phyloP scores from a whole-genome alignment of 2,888 invertebrate species.

The Elmis aenea region DNA sequence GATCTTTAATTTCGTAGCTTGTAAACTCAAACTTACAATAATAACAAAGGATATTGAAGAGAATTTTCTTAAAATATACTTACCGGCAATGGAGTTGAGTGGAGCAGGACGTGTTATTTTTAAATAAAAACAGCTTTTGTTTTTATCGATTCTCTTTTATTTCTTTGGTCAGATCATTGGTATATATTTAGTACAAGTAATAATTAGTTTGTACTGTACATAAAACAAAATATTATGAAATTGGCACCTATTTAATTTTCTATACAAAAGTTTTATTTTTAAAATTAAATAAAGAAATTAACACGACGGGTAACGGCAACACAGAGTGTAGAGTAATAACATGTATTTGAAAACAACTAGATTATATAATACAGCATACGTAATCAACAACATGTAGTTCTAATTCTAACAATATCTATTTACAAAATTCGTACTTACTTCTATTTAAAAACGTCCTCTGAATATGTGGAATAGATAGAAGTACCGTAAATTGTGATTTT shows the following conservation, averaged over 20 bases:
- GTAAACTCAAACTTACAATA: constrained; percentile 40
- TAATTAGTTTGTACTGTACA: constrained; percentile 38
- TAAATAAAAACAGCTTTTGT: too few species aligned
- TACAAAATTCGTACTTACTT: constrained; percentile 26
- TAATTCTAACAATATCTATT: constrained; percentile 35
- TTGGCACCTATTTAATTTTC: constrained; percentile 40
- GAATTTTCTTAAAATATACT: constrained; percentile 24
- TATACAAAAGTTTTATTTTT: constrained; percentile 13
- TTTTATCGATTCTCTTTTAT: constrained; percentile 30
- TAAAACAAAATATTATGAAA: constrained; percentile 31
- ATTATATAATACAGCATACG: constrained; percentile 31
- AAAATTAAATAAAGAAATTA: constrained; percentile 21
- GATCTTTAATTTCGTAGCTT: constrained; percentile 57
- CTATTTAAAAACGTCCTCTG: constrained; percentile 13
- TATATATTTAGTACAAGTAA: constrained; percentile 43
- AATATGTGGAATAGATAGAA: constrained; percentile 14
- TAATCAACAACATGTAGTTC: constrained; percentile 35
- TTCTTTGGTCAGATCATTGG: constrained; percentile 68
- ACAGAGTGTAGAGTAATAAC: constrained; percentile 28
- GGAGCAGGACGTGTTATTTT: neutral
- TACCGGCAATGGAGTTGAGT: constrained; percentile 2
- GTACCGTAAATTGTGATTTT: too few species aligned
- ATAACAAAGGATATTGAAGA: constrained; percentile 26
- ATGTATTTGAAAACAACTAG: constrained; percentile 36
- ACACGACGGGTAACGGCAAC: constrained; percentile 31